Evolutionary conservation across 2,113 vertebrate species (phyloP), one percentile per base, ranked within the genome.

Genomic region (Guaruba guarouba): DNA sequence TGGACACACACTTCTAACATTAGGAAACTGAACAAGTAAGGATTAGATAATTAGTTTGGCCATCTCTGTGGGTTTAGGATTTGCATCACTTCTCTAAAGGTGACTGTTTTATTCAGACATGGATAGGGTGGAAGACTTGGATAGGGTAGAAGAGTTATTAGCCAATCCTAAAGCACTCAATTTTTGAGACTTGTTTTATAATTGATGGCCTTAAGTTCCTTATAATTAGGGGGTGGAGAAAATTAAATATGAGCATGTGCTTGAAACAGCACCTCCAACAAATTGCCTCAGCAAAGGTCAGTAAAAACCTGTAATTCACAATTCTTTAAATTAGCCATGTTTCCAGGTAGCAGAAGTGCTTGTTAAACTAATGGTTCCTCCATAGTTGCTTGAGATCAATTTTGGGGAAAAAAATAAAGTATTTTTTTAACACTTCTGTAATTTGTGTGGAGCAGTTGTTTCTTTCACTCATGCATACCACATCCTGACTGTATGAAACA

Each of bases 351-450:
- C 86, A 90, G 73, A 95, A 91, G 24, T 93, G 44, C 76, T 94
- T 90, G 82, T 92, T 94, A 82, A 69, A 76, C 16, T 92, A 62
- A 69, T 80, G 87, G 87, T 48, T 96, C 80, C 70, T 96, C 83
- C 94, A 29, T 63, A 93, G 68, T 82, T 86, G 93, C 59, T 94
- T 88, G 93, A 92, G 39, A 92, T 96, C 71, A 90, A 91, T 83
- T 97, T 90, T 76, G 39, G 17, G 67, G 95, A 92, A 67, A 92
- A 94, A 89, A 98, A 97, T 96, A 97, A 98, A 98, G 71, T 94
- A 88, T 97, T 98, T 97, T 97, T 95, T 76, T 95, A 97, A 95
- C 82, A 67, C 82, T 96, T 96, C 64, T 90, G 23, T 57, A 79
- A 93, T 68, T 66, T 71, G 67, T 66, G 63, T 66, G 77, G 87